Conservation (phyloP, 2,888 invertebrate genomes). For the Caenorhabditis sinica region DNA sequence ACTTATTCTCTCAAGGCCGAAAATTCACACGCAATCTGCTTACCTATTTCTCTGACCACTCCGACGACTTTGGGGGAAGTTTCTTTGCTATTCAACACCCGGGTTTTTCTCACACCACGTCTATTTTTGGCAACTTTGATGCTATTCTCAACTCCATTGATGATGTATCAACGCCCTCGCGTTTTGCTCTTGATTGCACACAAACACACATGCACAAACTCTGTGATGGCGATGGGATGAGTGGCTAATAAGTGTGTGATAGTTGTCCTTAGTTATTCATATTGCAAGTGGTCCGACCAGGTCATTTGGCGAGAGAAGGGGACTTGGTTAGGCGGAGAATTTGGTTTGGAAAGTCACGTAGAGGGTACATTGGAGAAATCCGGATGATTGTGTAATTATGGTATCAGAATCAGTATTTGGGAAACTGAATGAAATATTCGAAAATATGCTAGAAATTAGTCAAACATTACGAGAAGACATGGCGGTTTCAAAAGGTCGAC, state of each 20-base stretch:
- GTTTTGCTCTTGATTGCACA: constrained; percentile 32
- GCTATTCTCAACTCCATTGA: constrained; percentile 54
- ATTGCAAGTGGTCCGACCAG: constrained; percentile 14
- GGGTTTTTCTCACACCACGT: constrained; percentile 4
- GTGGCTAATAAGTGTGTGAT: constrained; percentile 59
- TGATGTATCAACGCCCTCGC: constrained; percentile 64
- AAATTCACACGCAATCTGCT: constrained; percentile 59
- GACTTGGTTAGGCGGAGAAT: background rate
- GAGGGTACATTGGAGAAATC: background rate
- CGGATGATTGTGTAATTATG: background rate
- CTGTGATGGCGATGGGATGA: constrained; percentile 4
- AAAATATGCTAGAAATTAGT: too few relatives aligned
- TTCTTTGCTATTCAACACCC: background rate
- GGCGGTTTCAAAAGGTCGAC: too few relatives aligned
- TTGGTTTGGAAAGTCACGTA: constrained; percentile 49
- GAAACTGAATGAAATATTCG: too few relatives aligned
- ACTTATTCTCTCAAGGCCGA: background rate
- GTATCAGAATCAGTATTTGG: background rate
- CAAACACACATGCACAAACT: constrained; percentile 11
- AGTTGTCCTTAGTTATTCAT: constrained; percentile 46
- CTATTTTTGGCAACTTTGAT: constrained; percentile 44
- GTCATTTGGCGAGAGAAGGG: background rate
- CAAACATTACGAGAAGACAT: too few relatives aligned
- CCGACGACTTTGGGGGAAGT: constrained; percentile 1
- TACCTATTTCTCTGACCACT: constrained; percentile 43